These are phyloP conservation scores for Amphimallon solstitiale DNA, from an alignment of 2,888 invertebrate species.

Conservation along the genomic window DNA sequence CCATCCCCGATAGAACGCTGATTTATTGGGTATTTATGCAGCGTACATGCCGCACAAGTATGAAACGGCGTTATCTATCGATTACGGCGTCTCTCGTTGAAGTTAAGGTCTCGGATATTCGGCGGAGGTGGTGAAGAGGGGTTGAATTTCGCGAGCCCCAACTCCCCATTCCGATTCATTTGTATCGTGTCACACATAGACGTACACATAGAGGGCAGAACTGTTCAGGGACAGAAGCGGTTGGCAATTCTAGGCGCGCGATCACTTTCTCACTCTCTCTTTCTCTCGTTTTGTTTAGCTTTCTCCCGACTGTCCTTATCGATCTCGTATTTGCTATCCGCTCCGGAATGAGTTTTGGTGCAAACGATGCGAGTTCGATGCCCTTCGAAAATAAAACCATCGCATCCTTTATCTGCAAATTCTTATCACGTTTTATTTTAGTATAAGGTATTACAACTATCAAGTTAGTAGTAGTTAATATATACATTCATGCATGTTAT, in stretches of 20 bases:
- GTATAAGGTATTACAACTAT: too few relatives aligned
- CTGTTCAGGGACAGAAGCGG: not conserved
- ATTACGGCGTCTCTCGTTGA: conserved; percentile 11
- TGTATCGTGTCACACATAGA: conserved; percentile 19
- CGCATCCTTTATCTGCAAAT: too few relatives aligned
- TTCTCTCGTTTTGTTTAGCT: not conserved
- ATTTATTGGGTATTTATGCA: not conserved
- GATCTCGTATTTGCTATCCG: conserved; percentile 13
- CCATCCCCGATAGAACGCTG: not conserved
- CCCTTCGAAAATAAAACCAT: too few relatives aligned
- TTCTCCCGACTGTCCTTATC: conserved; percentile 16
- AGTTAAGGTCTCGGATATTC: conserved; percentile 29
- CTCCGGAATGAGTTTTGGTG: conserved; percentile 3
- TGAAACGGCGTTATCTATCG: not conserved
- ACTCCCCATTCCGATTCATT: conserved; percentile 27
- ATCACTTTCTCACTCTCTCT: conserved; percentile 25
- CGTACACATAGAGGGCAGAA: conserved; percentile 9
- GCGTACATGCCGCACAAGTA: too few relatives aligned
- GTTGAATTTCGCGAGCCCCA: conserved; percentile 17
- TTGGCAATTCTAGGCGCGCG: not conserved
- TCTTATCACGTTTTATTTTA: too few relatives aligned
- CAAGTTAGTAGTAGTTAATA: too few relatives aligned
- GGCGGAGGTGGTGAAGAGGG: not conserved
- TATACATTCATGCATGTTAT: too few relatives aligned
- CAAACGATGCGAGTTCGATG: too few relatives aligned